phyloP scores from a whole-genome alignment of 2,113 vertebrate genomes.

The Eupsittula cactorum region DNA sequence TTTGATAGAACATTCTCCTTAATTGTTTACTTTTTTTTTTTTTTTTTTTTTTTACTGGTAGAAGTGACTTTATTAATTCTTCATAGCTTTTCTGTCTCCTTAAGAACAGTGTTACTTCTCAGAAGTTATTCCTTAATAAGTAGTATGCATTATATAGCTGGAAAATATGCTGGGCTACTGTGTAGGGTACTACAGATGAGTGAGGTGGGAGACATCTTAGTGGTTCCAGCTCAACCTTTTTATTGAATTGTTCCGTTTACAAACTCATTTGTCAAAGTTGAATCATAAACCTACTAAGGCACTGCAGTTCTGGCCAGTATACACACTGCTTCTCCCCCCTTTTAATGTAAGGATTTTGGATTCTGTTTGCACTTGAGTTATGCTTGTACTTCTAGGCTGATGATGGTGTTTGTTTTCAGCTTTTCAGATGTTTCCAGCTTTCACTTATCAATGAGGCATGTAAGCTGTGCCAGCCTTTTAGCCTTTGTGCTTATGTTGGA shows the following conservation, averaged over 20 bases:
- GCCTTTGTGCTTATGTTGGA: neutral
- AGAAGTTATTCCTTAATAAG: neutral
- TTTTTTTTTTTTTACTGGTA: neutral
- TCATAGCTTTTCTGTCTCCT: neutral
- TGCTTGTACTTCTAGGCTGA: fast-evolving
- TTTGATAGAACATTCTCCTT: neutral
- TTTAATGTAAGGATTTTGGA: neutral
- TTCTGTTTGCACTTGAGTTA: neutral
- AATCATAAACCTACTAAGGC: neutral
- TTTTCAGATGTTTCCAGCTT: neutral
- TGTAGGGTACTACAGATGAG: neutral
- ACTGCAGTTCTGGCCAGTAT: neutral
- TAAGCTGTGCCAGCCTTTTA: neutral
- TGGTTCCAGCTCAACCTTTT: neutral
- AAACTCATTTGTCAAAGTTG: neutral
- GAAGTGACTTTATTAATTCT: neutral
- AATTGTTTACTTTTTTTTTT: neutral
- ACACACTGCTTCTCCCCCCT: neutral
- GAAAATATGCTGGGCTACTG: neutral
- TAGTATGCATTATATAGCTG: neutral
- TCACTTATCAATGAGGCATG: neutral
- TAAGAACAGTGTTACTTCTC: neutral
- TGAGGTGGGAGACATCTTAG: neutral
- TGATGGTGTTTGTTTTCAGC: neutral
- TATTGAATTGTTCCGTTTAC: neutral